phyloP scores from a whole-genome alignment of 2,888 invertebrate genomes.

The Drosophila paranaensis region DNA sequence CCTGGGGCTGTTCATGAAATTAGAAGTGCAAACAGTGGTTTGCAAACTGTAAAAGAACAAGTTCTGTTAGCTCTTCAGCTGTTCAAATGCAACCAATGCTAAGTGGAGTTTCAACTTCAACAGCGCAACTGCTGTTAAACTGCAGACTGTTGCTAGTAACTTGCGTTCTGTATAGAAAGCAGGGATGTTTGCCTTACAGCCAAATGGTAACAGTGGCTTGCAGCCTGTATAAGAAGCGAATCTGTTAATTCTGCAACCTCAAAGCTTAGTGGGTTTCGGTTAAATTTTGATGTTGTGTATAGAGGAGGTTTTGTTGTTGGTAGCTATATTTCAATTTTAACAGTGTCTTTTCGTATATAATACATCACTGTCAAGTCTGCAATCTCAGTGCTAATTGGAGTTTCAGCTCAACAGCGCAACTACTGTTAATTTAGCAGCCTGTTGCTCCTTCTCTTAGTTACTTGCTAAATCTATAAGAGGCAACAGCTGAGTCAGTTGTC shows the following conservation, averaged over 20 bases:
- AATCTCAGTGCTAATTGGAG: not conserved
- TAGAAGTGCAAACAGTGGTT: not conserved
- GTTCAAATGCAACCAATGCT: not conserved
- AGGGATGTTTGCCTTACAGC: not conserved
- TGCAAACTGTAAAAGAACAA: not conserved
- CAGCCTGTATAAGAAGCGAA: too few species aligned
- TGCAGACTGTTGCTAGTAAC: not conserved
- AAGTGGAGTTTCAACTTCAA: not conserved
- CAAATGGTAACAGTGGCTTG: not conserved
- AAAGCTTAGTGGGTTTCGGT: too few species aligned
- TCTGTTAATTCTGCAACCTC: not conserved
- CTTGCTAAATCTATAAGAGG: not conserved
- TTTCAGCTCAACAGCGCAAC: not conserved
- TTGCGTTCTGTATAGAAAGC: not conserved
- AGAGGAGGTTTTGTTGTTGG: too few species aligned
- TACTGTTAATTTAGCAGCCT: not conserved
- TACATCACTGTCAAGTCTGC: not conserved
- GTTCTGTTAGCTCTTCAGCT: too few species aligned
- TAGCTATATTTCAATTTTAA: too few species aligned
- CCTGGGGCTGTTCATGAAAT: not conserved
- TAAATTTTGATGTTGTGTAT: too few species aligned
- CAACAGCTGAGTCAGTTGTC: not conserved
- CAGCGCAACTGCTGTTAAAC: not conserved
- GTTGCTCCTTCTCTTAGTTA: not conserved
- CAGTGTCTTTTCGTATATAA: too few species aligned